Evolutionary conservation across 2,888 invertebrate genomes (phyloP).

Genomic region (Lomographa bimaculata): DNA sequence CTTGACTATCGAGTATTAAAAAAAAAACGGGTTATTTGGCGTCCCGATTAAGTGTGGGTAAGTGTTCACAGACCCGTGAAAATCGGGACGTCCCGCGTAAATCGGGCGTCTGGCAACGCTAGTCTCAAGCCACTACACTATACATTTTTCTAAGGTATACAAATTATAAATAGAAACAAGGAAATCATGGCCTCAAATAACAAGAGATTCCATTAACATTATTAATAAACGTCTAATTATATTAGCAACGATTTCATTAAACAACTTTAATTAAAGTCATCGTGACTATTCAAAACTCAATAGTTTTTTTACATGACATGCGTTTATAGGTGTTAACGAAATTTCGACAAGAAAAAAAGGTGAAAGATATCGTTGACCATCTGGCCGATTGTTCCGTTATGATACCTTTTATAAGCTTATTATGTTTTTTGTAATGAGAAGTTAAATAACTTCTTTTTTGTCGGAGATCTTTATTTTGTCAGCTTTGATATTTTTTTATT

Average conservation of each 20-base stretch:
- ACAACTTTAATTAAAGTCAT: conserved; percentile 29
- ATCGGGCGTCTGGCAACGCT: too few relatives aligned
- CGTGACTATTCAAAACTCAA: conserved; percentile 23
- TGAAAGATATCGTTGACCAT: conserved; percentile 11
- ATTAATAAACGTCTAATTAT: conserved; percentile 11
- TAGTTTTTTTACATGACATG: conserved; percentile 29
- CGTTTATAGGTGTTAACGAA: conserved; percentile 44
- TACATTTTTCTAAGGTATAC: too few relatives aligned
- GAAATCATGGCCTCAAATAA: too few relatives aligned
- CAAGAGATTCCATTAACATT: too few relatives aligned
- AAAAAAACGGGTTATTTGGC: too few relatives aligned
- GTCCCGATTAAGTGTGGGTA: too few relatives aligned
- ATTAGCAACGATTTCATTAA: conserved; percentile 19
- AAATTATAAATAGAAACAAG: too few relatives aligned
- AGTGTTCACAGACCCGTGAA: too few relatives aligned
- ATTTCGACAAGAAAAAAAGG: conserved; percentile 19
- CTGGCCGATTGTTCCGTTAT: conserved; percentile 28
- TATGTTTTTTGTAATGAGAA: conserved; percentile 15
- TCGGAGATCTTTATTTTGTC: conserved; percentile 14
- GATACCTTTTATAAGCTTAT: conserved; percentile 17
- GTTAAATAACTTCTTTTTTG: conserved; percentile 4
- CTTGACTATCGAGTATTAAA: too few relatives aligned
- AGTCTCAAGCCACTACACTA: too few relatives aligned
- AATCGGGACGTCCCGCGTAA: too few relatives aligned
- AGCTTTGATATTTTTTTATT: conserved; percentile 1